phyloP scores from a whole-genome alignment of 2,797 vertebrate genomes.

The Phalanger gymnotis region DNA sequence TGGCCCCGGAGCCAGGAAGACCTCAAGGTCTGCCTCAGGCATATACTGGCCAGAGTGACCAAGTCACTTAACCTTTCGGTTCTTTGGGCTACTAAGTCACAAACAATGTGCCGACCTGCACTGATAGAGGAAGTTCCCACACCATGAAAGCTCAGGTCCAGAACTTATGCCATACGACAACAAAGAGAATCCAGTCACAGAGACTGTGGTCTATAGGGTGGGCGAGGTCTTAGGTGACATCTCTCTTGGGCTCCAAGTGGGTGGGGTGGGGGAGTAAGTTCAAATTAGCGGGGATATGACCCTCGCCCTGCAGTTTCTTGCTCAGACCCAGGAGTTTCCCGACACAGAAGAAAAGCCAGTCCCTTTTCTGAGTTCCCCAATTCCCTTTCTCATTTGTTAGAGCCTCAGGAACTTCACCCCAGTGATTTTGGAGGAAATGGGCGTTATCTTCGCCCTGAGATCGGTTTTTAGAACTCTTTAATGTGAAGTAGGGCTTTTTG shows the following conservation, averaged over 20 bases:
- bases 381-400: not conserved
- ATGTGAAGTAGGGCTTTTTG: not conserved
- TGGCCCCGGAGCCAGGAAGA: not conserved
- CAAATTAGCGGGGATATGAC: not conserved
- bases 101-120: not conserved
- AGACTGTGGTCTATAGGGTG: not conserved
- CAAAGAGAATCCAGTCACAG: not conserved
- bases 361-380: not conserved
- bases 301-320: slow-evolving; percentile 27
- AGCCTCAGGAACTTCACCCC: not conserved
- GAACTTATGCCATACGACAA: not conserved
- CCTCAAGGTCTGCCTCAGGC: not conserved
- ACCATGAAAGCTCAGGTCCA: not conserved
- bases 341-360: too few relatives aligned
- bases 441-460: not conserved
- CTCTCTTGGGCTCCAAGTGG: not conserved
- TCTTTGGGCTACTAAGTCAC: not conserved
- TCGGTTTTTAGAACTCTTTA: not conserved
- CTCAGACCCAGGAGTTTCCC: not conserved
- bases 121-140: not conserved
- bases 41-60: not conserved
- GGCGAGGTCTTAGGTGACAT: not conserved
- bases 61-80: not conserved
- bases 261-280: not conserved
- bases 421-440: not conserved